Conservation (phyloP, 2,797 vertebrate species). For the Heterohyrax brucei region DNA sequence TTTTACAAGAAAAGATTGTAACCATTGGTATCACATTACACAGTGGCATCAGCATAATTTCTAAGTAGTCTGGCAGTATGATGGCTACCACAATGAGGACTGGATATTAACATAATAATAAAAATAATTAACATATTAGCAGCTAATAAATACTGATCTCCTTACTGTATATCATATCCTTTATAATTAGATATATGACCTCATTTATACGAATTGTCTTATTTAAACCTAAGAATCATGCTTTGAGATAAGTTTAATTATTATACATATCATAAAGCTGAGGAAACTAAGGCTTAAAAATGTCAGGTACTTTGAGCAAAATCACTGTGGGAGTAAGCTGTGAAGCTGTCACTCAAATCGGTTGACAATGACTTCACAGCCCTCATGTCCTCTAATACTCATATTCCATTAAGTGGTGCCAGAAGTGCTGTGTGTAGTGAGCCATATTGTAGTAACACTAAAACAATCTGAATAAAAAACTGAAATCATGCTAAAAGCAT, state of each 20-base stretch:
- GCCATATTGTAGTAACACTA: neutral
- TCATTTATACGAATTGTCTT: neutral
- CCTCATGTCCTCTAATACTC: neutral
- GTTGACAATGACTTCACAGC: neutral
- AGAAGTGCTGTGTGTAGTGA: neutral
- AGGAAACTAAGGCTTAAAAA: neutral
- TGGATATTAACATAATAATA: neutral
- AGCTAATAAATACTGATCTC: neutral
- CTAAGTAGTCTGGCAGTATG: neutral
- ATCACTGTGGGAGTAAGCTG: neutral
- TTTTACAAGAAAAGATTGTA: neutral
- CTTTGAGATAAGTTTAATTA: too few species aligned
- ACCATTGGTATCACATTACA: neutral
- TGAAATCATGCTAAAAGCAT: neutral
- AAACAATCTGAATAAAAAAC: neutral
- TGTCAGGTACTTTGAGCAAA: neutral
- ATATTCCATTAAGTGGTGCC: neutral
- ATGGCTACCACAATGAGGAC: neutral
- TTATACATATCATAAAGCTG: too few species aligned
- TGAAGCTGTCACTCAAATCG: neutral
- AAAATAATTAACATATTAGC: slow-evolving; percentile 1
- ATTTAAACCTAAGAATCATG: too few species aligned
- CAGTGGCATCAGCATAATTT: neutral
- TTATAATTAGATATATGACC: neutral
- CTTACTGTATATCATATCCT: neutral